Evolutionary conservation across 1,140 invertebrate genomes (phyloP).

Genomic region (Cheumatopsyche charites): DNA sequence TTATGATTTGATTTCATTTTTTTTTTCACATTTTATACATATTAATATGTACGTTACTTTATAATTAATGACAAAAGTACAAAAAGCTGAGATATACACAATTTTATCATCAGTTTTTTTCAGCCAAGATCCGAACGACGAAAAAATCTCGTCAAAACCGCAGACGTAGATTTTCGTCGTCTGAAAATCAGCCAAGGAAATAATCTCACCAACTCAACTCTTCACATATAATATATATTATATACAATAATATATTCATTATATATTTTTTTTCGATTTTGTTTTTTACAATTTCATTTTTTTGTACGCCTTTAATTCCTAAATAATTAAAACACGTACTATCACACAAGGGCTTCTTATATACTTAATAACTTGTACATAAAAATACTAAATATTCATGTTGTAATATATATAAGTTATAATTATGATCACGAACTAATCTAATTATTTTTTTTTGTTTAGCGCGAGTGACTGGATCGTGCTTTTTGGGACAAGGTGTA

Average conservation of each 20-base stretch:
- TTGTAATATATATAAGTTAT: constrained; percentile 1
- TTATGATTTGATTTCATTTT: not conserved
- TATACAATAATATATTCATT: constrained; percentile 5
- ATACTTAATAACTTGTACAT: constrained; percentile 41
- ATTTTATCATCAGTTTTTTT: not conserved
- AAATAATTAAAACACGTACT: constrained; percentile 44
- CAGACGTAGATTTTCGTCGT: not conserved
- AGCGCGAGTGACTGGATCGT: not conserved
- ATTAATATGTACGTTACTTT: constrained; percentile 24
- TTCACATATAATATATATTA: constrained; percentile 12
- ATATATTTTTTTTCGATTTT: constrained; percentile 13
- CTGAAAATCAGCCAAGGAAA: not conserved
- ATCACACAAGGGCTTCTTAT: constrained; percentile 43
- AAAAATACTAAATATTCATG: constrained; percentile 44
- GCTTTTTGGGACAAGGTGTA: not conserved
- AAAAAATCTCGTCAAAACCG: constrained; percentile 1
- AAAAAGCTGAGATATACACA: constrained; percentile 42
- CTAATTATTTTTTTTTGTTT: constrained; percentile 35
- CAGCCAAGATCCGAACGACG: not conserved
- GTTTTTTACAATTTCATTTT: constrained; percentile 14
- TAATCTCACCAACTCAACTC: constrained; percentile 20
- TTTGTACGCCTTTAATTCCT: constrained; percentile 42
- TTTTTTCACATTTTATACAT: constrained; percentile 25
- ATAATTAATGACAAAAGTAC: constrained; percentile 39
- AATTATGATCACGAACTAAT: constrained; percentile 39